phyloP scores from a whole-genome alignment of 2,113 vertebrate species.

The Serinus canaria region DNA sequence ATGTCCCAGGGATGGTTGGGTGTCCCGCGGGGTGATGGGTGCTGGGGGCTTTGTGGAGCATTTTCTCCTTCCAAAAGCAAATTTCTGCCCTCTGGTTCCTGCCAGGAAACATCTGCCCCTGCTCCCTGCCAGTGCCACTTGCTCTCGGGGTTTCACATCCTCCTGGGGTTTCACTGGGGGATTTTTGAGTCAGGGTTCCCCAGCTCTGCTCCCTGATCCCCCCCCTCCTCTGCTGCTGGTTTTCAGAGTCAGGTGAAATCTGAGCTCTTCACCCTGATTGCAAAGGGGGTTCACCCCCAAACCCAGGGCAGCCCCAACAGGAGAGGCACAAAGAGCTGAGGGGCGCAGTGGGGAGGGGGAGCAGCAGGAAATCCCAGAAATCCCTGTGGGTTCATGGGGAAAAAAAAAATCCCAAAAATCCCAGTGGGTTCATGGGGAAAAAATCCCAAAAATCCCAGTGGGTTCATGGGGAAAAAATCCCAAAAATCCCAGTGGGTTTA shows the following conservation, averaged over 20 bases:
- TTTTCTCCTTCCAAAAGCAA: not conserved
- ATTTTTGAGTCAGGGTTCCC: rapidly evolving
- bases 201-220: not conserved
- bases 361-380: not conserved
- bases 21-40: rapidly evolving
- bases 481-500: too few species aligned
- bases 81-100: not conserved
- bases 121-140: not conserved
- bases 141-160: not conserved
- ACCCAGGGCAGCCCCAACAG: not conserved
- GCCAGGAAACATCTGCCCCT: not conserved
- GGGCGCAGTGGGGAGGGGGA: rapidly evolving
- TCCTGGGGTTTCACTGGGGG: rapidly evolving
- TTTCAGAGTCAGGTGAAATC: not conserved
- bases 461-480: too few species aligned
- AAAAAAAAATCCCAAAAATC: too few species aligned
- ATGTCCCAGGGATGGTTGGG: too few species aligned
- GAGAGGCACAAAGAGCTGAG: not conserved
- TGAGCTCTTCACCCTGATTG: not conserved
- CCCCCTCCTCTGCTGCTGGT: rapidly evolving
- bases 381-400: too few species aligned
- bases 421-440: too few species aligned
- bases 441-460: too few species aligned
- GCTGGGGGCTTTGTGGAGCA: rapidly evolving
- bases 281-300: rapidly evolving